Base-by-base conservation (phyloP, 2,797 vertebrate species). In the Protonibea diacanthus region DNA sequence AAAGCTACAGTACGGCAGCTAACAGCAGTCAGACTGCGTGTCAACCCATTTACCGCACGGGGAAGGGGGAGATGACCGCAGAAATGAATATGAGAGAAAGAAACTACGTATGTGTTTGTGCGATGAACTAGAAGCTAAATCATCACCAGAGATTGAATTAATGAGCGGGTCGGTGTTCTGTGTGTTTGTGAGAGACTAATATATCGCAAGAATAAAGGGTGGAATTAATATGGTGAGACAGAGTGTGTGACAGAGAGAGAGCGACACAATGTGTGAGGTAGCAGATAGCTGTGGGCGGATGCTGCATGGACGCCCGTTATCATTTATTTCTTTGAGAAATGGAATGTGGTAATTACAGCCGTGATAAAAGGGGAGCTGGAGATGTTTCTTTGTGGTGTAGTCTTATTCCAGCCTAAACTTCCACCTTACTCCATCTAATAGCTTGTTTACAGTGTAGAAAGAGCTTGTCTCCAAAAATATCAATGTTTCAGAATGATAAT, bases 321-420 rank as follows among this genome's bases (percentile, higher is more conserved):
- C 42, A 15, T 87, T 87, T 71, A 17, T 81, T 82, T 80, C 85
- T 86, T 85, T 90, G 82, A 92, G 84, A 89, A 85, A 79, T 84
- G 81, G 77, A 83, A 81, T 70, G 73, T 80, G 78, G 85, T 90
- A 91, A 93, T 92, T 89, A 85, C 66, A 72, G 74, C 40, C 3
- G 29, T 78, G 87, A 90, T 92, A 83, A 88, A 89, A 86, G 67
- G 29, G 27, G 11, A 63, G 44, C 47, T 53, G 71, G 66, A 75
- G 74, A 81, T 74, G 59, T 69, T 75, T 71, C 48, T 64, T 45
- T 63, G 60, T 60, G 71, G 42, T 6, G 8, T 42, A 9, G 53
- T 76, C 69, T 78, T 45, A 63, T 44, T 83, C 56, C 33, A 25
- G 48, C 53, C 18, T 56, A 27, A 76, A 53, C 57, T n/a, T 70